phyloP scores from a whole-genome alignment of 2,888 invertebrate genomes.

The Harpalus rufipes region DNA sequence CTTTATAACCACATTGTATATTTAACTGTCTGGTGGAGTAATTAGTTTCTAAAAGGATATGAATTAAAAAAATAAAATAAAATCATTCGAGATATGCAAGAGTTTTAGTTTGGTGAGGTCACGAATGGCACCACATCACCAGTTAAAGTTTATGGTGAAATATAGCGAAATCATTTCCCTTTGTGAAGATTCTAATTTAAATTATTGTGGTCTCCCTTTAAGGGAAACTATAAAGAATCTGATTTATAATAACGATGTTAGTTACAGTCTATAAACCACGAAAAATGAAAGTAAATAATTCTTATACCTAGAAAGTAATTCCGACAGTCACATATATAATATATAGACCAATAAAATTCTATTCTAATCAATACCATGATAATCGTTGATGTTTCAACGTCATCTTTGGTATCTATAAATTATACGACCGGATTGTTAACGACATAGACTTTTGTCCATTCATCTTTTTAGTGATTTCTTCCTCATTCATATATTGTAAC shows the following conservation, averaged over 20 bases:
- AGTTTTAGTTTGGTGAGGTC: no score
- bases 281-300: constrained; percentile 62
- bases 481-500: no score
- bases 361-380: constrained; percentile 58
- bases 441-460: not conserved
- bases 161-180: not conserved
- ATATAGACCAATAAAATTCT: constrained; percentile 55
- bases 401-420: constrained; percentile 28
- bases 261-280: constrained; percentile 60
- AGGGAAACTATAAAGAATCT: constrained; percentile 41
- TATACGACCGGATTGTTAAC: constrained; percentile 21
- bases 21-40: no score
- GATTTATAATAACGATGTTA: constrained; percentile 57
- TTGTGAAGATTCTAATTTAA: constrained; percentile 32
- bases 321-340: constrained; percentile 46
- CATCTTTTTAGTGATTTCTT: not conserved
- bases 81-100: no score
- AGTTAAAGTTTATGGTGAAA: no score
- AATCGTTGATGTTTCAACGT: constrained; percentile 3
- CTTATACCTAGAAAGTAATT: constrained; percentile 61
- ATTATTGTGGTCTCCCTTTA: constrained; percentile 25
- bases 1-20: no score
- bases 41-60: no score
- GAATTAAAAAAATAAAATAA: no score
- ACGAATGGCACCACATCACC: no score